These are phyloP conservation scores for Macquaria australasica DNA, from an alignment of 2,113 vertebrate species.

Conservation along the genomic window DNA sequence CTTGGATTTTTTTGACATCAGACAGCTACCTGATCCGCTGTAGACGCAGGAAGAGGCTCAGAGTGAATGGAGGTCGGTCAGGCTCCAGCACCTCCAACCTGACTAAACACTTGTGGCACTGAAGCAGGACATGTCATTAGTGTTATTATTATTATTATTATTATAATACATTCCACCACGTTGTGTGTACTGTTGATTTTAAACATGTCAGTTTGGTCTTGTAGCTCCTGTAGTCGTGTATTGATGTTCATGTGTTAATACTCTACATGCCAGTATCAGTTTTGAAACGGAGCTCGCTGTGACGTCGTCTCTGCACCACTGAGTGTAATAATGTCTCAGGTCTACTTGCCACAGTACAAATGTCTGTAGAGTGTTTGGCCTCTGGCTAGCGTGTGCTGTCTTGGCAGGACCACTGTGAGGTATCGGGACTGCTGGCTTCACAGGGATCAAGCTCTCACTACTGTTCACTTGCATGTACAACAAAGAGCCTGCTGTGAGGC, in stretches of 20 bases:
- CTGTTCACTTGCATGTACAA: not conserved
- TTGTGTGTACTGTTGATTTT: not conserved
- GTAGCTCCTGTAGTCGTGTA: not conserved
- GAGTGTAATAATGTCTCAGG: not conserved
- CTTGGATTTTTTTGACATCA: too few relatives aligned
- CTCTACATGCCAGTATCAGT: too few relatives aligned
- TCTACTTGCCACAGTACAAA: conserved; percentile 29
- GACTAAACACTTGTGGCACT: not conserved
- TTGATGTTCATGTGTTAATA: too few relatives aligned
- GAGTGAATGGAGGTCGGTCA: too few relatives aligned
- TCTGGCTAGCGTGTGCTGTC: conserved; percentile 39
- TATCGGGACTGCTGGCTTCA: conserved; percentile 61
- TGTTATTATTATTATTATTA: not conserved
- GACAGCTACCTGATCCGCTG: too few relatives aligned
- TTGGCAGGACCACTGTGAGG: conserved; percentile 62
- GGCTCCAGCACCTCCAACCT: too few relatives aligned
- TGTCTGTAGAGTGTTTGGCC: conserved; percentile 47
- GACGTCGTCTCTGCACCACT: not conserved
- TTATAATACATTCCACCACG: not conserved
- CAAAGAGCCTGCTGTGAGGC: conserved; percentile 35
- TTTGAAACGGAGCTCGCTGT: not conserved
- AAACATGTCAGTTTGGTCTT: not conserved
- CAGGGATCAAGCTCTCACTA: conserved; percentile 19
- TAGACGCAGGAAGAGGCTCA: too few relatives aligned
- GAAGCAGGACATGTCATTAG: not conserved